Percentiles rank a stretch among this genome's conserved stretches.
phyloP scores from a whole-genome alignment of 2,797 vertebrate species.

The Danionella dracula region DNA sequence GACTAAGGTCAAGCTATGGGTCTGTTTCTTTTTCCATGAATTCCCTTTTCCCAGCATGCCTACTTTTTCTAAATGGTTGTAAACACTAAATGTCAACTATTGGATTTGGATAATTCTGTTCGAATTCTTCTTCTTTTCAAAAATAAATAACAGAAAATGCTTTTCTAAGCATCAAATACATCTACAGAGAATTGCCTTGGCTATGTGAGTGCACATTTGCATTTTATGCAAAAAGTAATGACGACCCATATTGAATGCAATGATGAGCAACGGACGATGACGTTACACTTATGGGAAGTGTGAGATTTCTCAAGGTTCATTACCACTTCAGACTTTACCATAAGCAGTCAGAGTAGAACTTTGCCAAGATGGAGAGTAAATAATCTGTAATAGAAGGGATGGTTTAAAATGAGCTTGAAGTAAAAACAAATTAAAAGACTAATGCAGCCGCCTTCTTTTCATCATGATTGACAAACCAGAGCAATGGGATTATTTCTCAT shows the following conservation, averaged over 20 bases:
- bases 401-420: conserved; percentile 20
- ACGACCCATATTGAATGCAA: background rate
- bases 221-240: background rate
- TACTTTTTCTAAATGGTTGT: conserved; percentile 11
- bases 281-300: background rate
- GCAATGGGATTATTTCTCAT: conserved; percentile 45
- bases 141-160: background rate
- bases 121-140: background rate
- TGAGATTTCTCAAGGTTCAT: conserved; percentile 6
- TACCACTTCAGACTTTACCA: conserved; percentile 9
- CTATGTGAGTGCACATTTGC: background rate
- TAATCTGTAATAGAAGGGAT: conserved; percentile 38
- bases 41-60: background rate
- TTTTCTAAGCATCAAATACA: background rate
- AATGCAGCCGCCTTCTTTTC: conserved; percentile 33
- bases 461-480: conserved; percentile 47
- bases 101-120: conserved; percentile 35
- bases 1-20: background rate
- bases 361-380: conserved; percentile 1
- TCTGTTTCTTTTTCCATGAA: background rate
- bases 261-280: conserved; percentile 1
- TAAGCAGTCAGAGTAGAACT: background rate
- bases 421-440: conserved; percentile 34
- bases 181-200: background rate
- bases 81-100: conserved; percentile 29